Evolutionary conservation across 1,140 invertebrate genomes (phyloP).

Genomic region (Rhopalosiphum maidis): DNA sequence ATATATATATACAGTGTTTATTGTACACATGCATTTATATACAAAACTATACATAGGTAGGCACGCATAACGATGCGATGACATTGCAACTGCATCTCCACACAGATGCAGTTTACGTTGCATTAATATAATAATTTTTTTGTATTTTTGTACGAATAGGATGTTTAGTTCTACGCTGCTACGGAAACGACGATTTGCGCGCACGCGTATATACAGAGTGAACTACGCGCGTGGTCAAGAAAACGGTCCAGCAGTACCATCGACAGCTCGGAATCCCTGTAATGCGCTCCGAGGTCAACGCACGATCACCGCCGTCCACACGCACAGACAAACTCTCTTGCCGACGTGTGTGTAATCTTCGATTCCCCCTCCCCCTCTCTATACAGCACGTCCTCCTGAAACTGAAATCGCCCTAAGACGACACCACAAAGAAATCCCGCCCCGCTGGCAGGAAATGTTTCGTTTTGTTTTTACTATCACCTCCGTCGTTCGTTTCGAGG

Average conservation of each 20-base stretch:
- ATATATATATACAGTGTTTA: too few species aligned
- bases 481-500: neutral
- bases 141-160: neutral
- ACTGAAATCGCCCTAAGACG: neutral
- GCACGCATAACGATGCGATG: too few species aligned
- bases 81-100: neutral
- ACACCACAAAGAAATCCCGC: neutral
- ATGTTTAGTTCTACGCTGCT: neutral
- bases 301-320: neutral
- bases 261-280: conserved; percentile 9
- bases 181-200: neutral
- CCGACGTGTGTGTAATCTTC: neutral
- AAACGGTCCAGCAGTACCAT: neutral
- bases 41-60: too few species aligned
- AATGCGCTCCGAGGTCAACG: conserved; percentile 37
- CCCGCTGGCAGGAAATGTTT: neutral
- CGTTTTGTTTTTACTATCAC: neutral
- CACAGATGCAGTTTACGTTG: neutral
- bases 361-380: too few species aligned
- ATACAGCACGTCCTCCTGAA: neutral
- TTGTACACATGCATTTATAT: too few species aligned
- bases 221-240: neutral
- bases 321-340: neutral
- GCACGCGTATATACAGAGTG: neutral
- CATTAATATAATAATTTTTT: neutral